phyloP scores from a whole-genome alignment of 2,113 vertebrate species.

The Cacatua alba region DNA sequence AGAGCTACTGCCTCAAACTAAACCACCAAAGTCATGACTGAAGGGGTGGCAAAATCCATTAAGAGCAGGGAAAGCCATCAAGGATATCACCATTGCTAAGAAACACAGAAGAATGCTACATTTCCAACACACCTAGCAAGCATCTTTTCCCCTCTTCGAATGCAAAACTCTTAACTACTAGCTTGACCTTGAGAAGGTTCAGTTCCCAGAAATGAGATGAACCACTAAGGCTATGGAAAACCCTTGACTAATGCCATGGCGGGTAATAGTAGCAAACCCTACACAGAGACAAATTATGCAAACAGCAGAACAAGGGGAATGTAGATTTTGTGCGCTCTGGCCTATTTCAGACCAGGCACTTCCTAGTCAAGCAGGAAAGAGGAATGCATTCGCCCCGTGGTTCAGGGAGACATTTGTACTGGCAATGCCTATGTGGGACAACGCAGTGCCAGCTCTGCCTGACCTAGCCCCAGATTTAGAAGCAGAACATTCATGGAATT shows the following conservation, averaged over 20 bases:
- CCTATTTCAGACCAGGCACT: neutral
- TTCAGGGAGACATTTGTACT: neutral
- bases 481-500: neutral
- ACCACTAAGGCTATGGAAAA: neutral
- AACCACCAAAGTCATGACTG: neutral
- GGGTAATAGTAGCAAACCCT: neutral
- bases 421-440: neutral
- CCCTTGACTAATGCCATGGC: neutral
- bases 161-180: neutral
- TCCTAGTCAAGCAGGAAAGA: neutral
- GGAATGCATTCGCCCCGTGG: neutral
- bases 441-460: neutral
- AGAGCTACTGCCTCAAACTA: neutral
- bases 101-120: neutral
- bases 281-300: neutral
- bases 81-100: neutral
- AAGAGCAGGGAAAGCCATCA: neutral
- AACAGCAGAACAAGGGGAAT: neutral
- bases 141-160: neutral
- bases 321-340: neutral
- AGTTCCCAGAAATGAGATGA: neutral
- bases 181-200: neutral
- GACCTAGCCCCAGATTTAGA: neutral
- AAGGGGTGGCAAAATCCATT: neutral
- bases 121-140: neutral